Evolutionary conservation across 2,113 vertebrate genomes (phyloP).

Genomic region (Stegastes partitus): DNA sequence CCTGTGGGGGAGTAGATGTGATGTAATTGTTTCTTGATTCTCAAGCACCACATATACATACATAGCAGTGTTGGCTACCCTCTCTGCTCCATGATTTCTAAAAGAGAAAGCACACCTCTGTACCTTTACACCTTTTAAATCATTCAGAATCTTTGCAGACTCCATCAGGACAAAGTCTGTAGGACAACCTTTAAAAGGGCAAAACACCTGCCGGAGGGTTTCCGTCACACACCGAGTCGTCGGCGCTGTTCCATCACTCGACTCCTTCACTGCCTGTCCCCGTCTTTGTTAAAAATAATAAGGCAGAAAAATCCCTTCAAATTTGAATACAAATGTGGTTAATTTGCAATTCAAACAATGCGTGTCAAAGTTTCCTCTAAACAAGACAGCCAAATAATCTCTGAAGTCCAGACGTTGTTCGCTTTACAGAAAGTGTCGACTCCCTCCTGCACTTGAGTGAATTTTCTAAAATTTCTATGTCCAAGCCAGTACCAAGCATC

Average conservation of each 20-base stretch:
- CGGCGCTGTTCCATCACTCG: constrained; percentile 1
- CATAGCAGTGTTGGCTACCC: constrained; percentile 12
- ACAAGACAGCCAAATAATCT: not conserved
- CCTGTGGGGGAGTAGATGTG: not conserved
- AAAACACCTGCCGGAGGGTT: constrained; percentile 30
- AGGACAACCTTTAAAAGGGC: constrained; percentile 44
- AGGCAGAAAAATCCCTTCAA: not conserved
- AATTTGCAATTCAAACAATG: constrained; percentile 13
- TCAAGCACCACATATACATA: not conserved
- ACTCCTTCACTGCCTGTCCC: not conserved
- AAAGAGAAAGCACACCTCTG: not conserved
- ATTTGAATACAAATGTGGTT: not conserved
- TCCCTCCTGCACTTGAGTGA: not conserved
- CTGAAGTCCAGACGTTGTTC: not conserved
- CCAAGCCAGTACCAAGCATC: constrained; percentile 12
- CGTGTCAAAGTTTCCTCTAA: constrained; percentile 1
- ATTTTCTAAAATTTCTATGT: constrained; percentile 14
- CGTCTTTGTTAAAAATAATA: not conserved
- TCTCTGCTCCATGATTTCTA: not conserved
- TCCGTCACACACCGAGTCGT: constrained; percentile 22
- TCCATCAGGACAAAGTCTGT: constrained; percentile 5
- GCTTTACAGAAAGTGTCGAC: not conserved
- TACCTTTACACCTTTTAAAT: constrained; percentile 32
- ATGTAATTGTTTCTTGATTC: not conserved
- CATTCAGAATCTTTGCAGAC: constrained; percentile 35